A percentile compares a stretch with the other conserved stretches of the same genome.
Conservation (phyloP, 2,888 invertebrate species). For the Drosophila algonquin region DNA sequence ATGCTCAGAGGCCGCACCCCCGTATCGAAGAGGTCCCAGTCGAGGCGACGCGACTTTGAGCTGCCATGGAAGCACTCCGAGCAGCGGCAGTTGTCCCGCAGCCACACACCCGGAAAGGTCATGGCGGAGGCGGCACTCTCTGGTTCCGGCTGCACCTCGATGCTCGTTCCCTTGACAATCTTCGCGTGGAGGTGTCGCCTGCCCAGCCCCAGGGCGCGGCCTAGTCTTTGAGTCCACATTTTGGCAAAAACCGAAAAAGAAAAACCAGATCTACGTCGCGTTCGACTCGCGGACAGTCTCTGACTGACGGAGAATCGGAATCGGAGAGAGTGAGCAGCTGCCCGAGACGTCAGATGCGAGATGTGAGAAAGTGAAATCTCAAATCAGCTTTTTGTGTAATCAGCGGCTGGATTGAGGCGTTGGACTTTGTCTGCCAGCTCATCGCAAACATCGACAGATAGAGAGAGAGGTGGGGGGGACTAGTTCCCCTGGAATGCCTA, state of each 20-base stretch:
- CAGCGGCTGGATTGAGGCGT: conserved; percentile 18
- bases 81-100: conserved; percentile 91
- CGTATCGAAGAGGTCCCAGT: conserved; percentile 87
- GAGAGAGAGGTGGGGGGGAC: neutral
- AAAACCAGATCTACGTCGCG: neutral
- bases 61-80: conserved; percentile 87
- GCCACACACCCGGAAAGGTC: conserved; percentile 88
- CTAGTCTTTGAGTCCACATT: conserved; percentile 49
- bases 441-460: conserved; percentile 14
- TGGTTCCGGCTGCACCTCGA: conserved; percentile 60
- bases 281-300: neutral
- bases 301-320: neutral
- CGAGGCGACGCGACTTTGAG: conserved; percentile 87
- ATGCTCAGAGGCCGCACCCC: conserved; percentile 84
- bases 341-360: neutral
- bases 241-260: neutral
- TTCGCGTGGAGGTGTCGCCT: conserved; percentile 56
- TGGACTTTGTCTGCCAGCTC: conserved; percentile 71
- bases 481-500: neutral
- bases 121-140: conserved; percentile 82
- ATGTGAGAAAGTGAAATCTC: conserved; percentile 31
- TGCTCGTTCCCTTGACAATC: conserved; percentile 65
- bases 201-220: conserved; percentile 6
- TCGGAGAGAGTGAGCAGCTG: no score
- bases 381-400: conserved; percentile 33